Evolutionary conservation across 2,888 invertebrate species (phyloP), one percentile per base, ranked within the genome.

Genomic region (Chloromyia formosa): DNA sequence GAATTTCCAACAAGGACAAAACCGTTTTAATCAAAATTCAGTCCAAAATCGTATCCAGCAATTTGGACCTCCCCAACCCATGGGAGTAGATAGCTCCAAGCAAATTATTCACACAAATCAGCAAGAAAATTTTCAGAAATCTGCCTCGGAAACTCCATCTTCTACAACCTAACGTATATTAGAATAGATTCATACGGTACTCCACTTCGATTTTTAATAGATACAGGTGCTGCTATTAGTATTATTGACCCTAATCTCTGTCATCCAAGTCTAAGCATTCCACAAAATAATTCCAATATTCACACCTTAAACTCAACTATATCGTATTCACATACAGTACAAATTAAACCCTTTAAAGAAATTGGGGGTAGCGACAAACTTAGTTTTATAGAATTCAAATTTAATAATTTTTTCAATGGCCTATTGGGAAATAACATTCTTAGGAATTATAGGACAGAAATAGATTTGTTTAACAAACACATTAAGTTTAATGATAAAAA

Each of bases 91-190:
- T 20, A 12, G n/a, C 9, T 49, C 20, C 3, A 23, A 2, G n/a
- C 66, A 66, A 42, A 22, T 49, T 12, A 18, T 49, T 12, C 42
- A 56, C 3, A 56, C 22, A 2, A 27, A 61, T 23, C 60, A 60
- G 22, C 18, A 12, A 7, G 23, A 23, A 61, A 27, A 61, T 61
- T 61, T 61, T 61, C 61, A 1, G 9, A 5, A 5, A 23, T 5
- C 4, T 27, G 35, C 27, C 61, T 61, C 61, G 61, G 35, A 56
- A 54, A 54, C 54, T n/a, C n/a, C n/a, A n/a, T n/a, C n/a, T n/a
- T n/a, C 56, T 4, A 14, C 16, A 16, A 20, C 20, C 7, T 35
- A 35, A 35, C 27, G 2, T 7, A 35, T 35, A 35, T 35, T 35
- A 35, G 27, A 35, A 35, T 35, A 35, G 7, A 35, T 7, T 35